Conservation (phyloP, 1,140 invertebrate genomes). For the Ruditapes philippinarum region DNA sequence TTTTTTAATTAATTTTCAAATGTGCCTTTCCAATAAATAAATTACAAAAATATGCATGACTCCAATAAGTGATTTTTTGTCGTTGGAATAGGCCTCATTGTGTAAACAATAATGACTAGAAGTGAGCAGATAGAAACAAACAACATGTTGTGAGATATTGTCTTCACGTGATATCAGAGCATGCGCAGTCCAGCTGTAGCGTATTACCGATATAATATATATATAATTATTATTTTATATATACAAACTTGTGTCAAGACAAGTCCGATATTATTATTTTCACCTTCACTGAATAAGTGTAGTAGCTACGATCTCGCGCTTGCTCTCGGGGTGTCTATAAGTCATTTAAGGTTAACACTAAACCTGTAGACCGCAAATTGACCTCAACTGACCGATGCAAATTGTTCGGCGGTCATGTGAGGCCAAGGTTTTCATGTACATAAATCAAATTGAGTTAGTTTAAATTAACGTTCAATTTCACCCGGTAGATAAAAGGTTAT, state of each 20-base stretch:
- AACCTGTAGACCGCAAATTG: constrained; percentile 55
- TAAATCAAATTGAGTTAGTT: not conserved
- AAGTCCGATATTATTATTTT: not conserved
- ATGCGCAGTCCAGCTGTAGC: not conserved
- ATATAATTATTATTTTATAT: not conserved
- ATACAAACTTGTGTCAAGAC: not conserved
- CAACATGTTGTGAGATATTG: constrained; percentile 11
- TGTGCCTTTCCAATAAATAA: too few relatives aligned
- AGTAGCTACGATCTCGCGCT: not conserved
- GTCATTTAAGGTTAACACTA: constrained; percentile 54
- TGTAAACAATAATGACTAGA: too few relatives aligned
- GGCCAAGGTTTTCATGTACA: constrained; percentile 36
- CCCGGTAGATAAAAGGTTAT: too few relatives aligned
- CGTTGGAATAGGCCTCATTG: too few relatives aligned
- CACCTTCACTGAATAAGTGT: not conserved
- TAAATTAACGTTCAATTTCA: too few relatives aligned
- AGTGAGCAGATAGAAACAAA: too few relatives aligned
- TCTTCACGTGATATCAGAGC: not conserved
- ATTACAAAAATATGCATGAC: too few relatives aligned
- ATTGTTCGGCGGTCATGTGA: constrained; percentile 53
- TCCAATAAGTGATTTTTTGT: too few relatives aligned
- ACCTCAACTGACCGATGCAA: constrained; percentile 59
- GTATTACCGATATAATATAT: not conserved
- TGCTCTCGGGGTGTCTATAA: not conserved
- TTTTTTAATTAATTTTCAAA: too few relatives aligned